Base-by-base conservation (phyloP, 2,888 invertebrate species). In the Eristalinus sepulchralis region DNA sequence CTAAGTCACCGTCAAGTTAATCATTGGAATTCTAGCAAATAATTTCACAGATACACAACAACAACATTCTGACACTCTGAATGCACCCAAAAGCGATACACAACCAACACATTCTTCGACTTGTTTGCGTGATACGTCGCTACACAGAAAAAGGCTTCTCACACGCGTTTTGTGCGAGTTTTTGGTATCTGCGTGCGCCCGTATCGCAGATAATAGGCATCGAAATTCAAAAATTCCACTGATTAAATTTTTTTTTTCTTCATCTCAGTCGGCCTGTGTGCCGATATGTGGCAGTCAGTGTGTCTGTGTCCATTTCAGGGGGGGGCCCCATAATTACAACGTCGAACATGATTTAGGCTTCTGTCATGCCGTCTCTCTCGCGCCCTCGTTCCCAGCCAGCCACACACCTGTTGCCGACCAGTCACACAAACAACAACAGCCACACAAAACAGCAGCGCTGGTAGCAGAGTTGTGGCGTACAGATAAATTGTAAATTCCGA, bases 311-410 rank as follows among this genome's bases (percentile, higher is more conserved):
- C 75, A 75, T 73, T 83, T 78, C 13, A n/a, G n/a, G 55, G 86
- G 85, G 83, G 64, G 83, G 73, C 83, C 86, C 83, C 83, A 75
- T 83, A 86, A 86, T 86, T 86, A 86, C 86, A 86, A 83, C 83
- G 86, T 86, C 83, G 86, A 86, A 86, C 86, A 83, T 86, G 86
- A 86, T 86, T 86, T 86, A 86, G 83, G 78, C 86, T 82, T 82
- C 85, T 85, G 85, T 85, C 82, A 85, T 85, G 82, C 33, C 22
- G 57, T 57, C 22, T 11, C 10, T 8, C 20, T 20, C 22, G 11
- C 2, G n/a, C 55, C 1, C 11, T 5, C n/a, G 5, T 11, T 11
- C 33, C 36, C 68, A 47, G 68, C 68, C 82, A 64, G 82, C 68
- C 22, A 62, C 72, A 83, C 86, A 86, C 86, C 86, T 86, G 86